These are phyloP conservation scores for Propithecus perrieri DNA, from an alignment of 2,797 vertebrate species.

Conservation along the genomic window DNA sequence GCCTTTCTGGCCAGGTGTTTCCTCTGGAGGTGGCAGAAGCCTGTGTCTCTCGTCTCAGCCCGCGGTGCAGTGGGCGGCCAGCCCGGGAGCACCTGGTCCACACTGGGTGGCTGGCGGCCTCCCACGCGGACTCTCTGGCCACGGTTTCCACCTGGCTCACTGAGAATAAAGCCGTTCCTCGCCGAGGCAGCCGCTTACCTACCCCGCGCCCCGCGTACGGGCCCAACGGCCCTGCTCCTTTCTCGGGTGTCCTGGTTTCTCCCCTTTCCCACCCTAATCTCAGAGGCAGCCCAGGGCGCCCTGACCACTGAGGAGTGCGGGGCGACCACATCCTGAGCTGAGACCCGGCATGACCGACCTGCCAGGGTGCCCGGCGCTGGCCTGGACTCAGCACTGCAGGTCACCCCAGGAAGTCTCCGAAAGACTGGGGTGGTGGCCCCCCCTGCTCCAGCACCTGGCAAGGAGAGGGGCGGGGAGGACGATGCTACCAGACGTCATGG, in stretches of 20 bases:
- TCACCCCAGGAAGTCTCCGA: neutral
- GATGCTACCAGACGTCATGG: accelerated
- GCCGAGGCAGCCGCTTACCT: accelerated
- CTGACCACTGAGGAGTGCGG: accelerated
- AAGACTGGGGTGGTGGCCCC: accelerated
- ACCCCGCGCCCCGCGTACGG: neutral
- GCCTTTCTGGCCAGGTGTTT: neutral
- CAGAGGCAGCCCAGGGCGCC: accelerated
- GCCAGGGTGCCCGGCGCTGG: accelerated
- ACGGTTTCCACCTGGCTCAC: accelerated
- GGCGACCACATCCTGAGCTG: accelerated
- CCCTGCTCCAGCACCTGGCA: neutral
- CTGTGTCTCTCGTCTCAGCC: too few species aligned
- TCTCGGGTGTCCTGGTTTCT: accelerated
- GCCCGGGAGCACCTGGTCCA: neutral
- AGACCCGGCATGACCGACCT: accelerated
- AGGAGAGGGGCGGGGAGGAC: too few species aligned
- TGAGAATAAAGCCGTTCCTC: accelerated
- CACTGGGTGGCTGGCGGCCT: neutral
- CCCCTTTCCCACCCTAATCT: accelerated
- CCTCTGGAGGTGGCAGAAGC: accelerated
- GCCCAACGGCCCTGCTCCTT: accelerated
- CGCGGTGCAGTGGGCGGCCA: accelerated
- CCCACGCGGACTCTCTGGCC: too few species aligned
- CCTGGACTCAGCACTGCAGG: neutral